Evolutionary conservation across 2,113 vertebrate species (phyloP).

Genomic region (Melanerpes formicivorus): DNA sequence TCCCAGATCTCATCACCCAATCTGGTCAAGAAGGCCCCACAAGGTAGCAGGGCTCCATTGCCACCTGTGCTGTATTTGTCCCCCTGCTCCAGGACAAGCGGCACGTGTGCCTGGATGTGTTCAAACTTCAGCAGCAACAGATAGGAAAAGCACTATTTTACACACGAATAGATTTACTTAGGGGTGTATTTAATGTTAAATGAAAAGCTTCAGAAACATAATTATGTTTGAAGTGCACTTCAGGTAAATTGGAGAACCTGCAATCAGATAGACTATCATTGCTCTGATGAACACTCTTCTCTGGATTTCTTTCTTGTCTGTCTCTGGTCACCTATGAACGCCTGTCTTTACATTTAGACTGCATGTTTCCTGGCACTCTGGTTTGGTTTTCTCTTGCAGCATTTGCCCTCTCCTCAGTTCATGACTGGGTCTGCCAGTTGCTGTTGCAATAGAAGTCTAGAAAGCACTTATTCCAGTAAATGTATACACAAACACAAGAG

Average conservation of each 20-base stretch:
- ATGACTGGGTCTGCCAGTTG: not conserved
- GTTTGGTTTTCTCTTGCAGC: accelerated
- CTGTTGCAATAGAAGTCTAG: not conserved
- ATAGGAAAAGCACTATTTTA: not conserved
- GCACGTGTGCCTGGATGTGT: accelerated
- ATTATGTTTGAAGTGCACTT: not conserved
- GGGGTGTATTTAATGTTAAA: conserved; percentile 3
- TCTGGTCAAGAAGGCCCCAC: accelerated
- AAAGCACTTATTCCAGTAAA: not conserved
- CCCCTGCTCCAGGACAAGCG: not conserved
- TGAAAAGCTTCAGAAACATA: not conserved
- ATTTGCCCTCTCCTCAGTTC: not conserved
- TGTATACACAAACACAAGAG: not conserved
- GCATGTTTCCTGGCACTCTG: not conserved
- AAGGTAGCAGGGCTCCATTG: not conserved
- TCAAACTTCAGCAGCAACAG: not conserved
- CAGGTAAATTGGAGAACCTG: conserved; percentile 14
- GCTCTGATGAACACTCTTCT: not conserved
- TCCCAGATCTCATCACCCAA: not conserved
- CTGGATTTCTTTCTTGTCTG: not conserved
- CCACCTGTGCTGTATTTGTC: accelerated
- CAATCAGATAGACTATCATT: not conserved
- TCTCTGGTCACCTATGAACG: not conserved
- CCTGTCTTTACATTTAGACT: not conserved
- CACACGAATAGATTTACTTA: not conserved